Conservation (phyloP, 1,140 invertebrate genomes). For the Drosophila sproati region DNA sequence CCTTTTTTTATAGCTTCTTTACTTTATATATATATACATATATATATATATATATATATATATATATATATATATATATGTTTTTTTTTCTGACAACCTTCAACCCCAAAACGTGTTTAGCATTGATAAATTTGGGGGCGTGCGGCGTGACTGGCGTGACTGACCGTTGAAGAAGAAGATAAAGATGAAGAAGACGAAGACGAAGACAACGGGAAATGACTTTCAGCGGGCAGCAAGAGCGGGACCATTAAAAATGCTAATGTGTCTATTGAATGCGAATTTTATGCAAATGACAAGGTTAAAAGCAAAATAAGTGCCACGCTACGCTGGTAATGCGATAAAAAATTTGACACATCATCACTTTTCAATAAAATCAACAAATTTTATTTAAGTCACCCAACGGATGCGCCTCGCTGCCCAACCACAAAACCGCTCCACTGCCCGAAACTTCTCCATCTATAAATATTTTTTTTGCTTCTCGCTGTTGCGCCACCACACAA, state of each 20-base stretch:
- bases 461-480: conserved; percentile 4
- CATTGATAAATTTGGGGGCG: conserved; percentile 73
- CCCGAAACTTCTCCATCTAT: not conserved
- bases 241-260: conserved; percentile 78
- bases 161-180: conserved; percentile 9
- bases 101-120: conserved; percentile 72
- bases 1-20: conserved; percentile 10
- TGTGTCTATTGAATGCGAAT: conserved; percentile 80
- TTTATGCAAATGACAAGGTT: conserved; percentile 82
- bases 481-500: conserved; percentile 40
- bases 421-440: conserved; percentile 12
- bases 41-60: no score
- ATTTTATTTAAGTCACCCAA: conserved; percentile 80
- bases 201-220: conserved; percentile 47
- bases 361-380: conserved; percentile 83
- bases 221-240: conserved; percentile 52
- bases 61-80: not conserved
- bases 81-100: conserved; percentile 39
- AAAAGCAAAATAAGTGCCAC: conserved; percentile 78
- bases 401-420: conserved; percentile 64
- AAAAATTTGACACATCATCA: conserved; percentile 83
- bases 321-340: conserved; percentile 74
- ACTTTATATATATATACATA: not conserved
- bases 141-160: conserved; percentile 58
- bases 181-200: not conserved